Evolutionary conservation across 2,113 vertebrate species (phyloP).

Genomic region (Silurus glanis): DNA sequence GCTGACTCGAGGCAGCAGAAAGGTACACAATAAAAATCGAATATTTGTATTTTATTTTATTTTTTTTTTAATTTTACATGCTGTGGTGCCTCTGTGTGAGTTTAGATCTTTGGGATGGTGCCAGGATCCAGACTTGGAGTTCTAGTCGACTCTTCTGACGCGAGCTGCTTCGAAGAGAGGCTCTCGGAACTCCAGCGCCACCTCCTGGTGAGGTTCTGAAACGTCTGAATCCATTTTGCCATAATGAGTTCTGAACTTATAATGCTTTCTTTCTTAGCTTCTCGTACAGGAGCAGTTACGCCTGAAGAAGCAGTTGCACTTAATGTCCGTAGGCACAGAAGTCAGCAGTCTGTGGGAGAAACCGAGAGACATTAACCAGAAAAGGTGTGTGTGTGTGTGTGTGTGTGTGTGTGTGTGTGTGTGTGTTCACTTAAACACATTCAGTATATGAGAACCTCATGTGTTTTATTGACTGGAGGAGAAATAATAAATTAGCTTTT

Average conservation of each 20-base stretch:
- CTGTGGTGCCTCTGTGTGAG: neutral
- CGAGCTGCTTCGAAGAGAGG: conserved; percentile 54
- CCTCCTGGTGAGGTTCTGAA: conserved; percentile 68
- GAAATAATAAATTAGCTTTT: neutral
- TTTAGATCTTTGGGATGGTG: conserved; percentile 78
- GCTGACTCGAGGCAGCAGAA: conserved; percentile 76
- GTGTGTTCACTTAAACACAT: neutral
- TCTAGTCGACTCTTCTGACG: conserved; percentile 68
- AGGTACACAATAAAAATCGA: conserved; percentile 64
- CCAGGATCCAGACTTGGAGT: conserved; percentile 72
- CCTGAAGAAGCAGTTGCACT: conserved; percentile 72
- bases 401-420: neutral
- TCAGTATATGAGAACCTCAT: neutral
- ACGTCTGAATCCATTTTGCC: neutral
- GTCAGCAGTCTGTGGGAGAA: conserved; percentile 68
- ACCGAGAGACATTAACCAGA: conserved; percentile 56
- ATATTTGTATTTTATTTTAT: neutral
- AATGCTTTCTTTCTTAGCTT: conserved; percentile 57
- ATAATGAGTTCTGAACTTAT: neutral
- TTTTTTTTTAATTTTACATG: conserved; percentile 39
- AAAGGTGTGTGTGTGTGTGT: conserved; percentile 59
- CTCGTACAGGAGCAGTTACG: conserved; percentile 79
- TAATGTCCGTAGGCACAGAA: conserved; percentile 69
- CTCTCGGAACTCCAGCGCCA: conserved; percentile 70
- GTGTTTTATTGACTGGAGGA: neutral